phyloP scores from a whole-genome alignment of 2,797 vertebrate genomes.

The Pangasius krempfi region DNA sequence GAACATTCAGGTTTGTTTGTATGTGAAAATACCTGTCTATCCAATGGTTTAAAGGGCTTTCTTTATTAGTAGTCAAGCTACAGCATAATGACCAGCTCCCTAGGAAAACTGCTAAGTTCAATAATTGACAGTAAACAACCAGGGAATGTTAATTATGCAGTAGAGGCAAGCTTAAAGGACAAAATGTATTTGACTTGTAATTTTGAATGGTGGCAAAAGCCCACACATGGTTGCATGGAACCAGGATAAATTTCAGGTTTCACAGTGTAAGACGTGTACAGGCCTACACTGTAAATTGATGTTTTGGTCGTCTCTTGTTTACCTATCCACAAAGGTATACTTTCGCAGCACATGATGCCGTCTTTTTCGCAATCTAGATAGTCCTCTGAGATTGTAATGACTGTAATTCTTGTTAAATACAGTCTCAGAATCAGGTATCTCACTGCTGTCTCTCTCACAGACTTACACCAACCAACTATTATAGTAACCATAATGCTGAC shows the following conservation, averaged over 20 bases:
- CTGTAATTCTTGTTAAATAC: constrained; percentile 46
- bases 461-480: constrained; percentile 34
- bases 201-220: constrained; percentile 56
- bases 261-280: constrained; percentile 20
- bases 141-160: constrained; percentile 76
- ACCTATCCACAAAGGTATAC: constrained; percentile 40
- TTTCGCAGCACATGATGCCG: constrained; percentile 17
- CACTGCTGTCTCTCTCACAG: constrained; percentile 9
- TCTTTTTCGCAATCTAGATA: constrained; percentile 15
- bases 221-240: constrained; percentile 57
- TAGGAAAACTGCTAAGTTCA: constrained; percentile 68
- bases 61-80: constrained; percentile 66
- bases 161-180: constrained; percentile 63
- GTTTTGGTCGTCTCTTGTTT: constrained; percentile 43
- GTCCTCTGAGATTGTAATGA: constrained; percentile 41
- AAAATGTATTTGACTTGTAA: constrained; percentile 66
- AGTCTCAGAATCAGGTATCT: constrained; percentile 1
- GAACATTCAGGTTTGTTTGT: constrained; percentile 3
- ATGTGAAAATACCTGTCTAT: background rate
- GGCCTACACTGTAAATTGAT: constrained; percentile 42
- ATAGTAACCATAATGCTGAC: constrained; percentile 31
- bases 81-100: constrained; percentile 68
- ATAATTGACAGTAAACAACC: constrained; percentile 77
- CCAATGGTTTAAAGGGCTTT: constrained; percentile 58
- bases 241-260: constrained; percentile 52